Evolutionary conservation across 2,797 vertebrate genomes (phyloP).

Genomic region (Chloroceryle inda): DNA sequence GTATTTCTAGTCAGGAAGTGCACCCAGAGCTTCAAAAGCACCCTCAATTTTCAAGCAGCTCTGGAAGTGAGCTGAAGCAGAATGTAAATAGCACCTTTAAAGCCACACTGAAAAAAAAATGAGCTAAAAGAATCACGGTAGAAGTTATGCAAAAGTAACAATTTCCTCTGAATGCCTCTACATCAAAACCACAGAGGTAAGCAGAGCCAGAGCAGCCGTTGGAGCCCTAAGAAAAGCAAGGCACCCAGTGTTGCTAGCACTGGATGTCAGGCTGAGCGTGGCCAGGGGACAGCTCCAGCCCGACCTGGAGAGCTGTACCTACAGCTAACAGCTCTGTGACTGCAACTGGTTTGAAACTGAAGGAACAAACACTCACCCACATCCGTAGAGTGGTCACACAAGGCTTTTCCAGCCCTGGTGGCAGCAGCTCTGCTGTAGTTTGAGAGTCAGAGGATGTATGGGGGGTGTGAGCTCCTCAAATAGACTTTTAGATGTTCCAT

Average conservation of each 20-base stretch:
- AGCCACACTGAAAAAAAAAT: not conserved
- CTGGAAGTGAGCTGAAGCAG: not conserved
- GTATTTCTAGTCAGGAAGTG: not conserved
- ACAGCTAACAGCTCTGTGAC: not conserved
- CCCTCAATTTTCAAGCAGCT: not conserved
- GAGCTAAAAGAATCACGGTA: not conserved
- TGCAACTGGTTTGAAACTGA: not conserved
- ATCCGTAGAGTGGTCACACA: not conserved
- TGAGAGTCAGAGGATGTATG: not conserved
- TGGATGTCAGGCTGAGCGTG: not conserved
- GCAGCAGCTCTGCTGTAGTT: not conserved
- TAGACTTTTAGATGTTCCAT: not conserved
- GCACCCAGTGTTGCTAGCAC: fast-evolving
- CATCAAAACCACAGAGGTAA: not conserved
- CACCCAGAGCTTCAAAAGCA: not conserved
- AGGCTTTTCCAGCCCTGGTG: not conserved
- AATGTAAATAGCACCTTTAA: not conserved
- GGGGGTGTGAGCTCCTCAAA: not conserved
- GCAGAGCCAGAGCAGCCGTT: not conserved
- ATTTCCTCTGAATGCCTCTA: not conserved
- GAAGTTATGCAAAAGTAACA: not conserved
- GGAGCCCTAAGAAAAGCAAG: not conserved
- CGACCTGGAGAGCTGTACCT: not conserved
- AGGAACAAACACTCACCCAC: not conserved
- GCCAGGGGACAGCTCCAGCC: too few species aligned